Evolutionary conservation across 2,113 vertebrate species (phyloP), one percentile per base, ranked within the genome.

Genomic region (Machaerirhynchus nigripectus): DNA sequence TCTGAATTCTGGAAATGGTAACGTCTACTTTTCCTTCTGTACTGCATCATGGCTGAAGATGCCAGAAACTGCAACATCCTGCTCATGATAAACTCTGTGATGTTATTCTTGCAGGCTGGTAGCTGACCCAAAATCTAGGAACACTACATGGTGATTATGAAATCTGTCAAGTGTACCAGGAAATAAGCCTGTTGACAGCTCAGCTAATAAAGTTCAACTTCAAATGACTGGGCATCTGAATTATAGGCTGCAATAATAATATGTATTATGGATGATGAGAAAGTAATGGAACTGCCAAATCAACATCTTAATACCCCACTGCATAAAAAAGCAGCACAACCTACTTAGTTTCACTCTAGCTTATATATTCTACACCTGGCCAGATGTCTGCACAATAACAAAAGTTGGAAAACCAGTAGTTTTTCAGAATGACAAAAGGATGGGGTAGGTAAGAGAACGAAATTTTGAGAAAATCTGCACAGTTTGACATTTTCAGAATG

Each of bases 281-380:
- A 89, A 81, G 46, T 65, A 95, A 89, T 53, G 39, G 50, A 95
- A 82, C 57, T 77, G 33, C 64, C 84, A 95, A 88, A 89, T 67
- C 47, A 67, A 79, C 40, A 23, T 27, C 63, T 59, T 77, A 81
- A 65, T 22, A 82, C 11, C 6, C 20, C 20, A 44, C 40, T 68
- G 35, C 44, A 82, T 50, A 90, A 90, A 50, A 57, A 93, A 87
- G 39, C 67, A 84, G 33, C 40, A 30, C 1, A 2, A 67, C 9
- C n/a, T 26, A 37, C 42, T 40, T 65, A 53, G 28, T 94, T 93
- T 57, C 64, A 67, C 8, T 87, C 42, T 56, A 73, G 8, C 10
- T 76, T 84, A 92, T 15, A 46, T 53, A 78, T 31, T 67, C 35
- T 50, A 65, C 52, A 82, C 20, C 15, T 75, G 18, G 4, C 6